Conservation (phyloP, 2,113 vertebrate genomes). For the Cettia cetti region DNA sequence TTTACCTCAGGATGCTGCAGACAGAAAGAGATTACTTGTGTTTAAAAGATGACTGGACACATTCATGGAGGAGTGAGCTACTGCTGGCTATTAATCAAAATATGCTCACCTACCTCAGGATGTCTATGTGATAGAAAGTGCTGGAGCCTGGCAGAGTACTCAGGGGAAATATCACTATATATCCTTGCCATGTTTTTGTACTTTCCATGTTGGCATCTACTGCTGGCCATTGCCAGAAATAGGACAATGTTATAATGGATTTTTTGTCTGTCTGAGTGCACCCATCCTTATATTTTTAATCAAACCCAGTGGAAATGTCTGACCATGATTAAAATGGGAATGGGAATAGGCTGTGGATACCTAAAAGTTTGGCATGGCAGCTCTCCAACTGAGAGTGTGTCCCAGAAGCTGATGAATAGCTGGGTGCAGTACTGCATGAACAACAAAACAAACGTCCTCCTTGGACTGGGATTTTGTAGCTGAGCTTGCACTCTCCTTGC, state of each 20-base stretch:
- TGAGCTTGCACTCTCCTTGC: slow-evolving; percentile 47
- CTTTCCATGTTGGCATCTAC: background rate
- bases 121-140: background rate
- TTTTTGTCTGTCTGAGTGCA: background rate
- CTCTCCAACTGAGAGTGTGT: background rate
- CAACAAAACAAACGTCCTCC: slow-evolving; percentile 27
- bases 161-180: background rate
- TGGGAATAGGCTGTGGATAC: background rate
- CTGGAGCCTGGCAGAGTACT: background rate
- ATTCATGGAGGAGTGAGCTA: background rate
- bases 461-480: slow-evolving; percentile 33
- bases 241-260: background rate
- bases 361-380: background rate
- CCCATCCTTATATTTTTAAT: background rate
- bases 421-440: background rate
- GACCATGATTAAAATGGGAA: background rate
- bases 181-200: background rate
- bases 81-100: background rate
- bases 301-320: background rate
- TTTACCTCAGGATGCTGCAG: background rate
- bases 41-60: background rate
- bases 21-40: background rate
- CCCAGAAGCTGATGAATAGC: background rate
- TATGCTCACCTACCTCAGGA: background rate
- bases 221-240: background rate